A percentile compares a stretch with the other conserved stretches of the same genome.
Evolutionary conservation across 2,888 invertebrate genomes (phyloP).

Genomic region (Mayetiola destructor): DNA sequence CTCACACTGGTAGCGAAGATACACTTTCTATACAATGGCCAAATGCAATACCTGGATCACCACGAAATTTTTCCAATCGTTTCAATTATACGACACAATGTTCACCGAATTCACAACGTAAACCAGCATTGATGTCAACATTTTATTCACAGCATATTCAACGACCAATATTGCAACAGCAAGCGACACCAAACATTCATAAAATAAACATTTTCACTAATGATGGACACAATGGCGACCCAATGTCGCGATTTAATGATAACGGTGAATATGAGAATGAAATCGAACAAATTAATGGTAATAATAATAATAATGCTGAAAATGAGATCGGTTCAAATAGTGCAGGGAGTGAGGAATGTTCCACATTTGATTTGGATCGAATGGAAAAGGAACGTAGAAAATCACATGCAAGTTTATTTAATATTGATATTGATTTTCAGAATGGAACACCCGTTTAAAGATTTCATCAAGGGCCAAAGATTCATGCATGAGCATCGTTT

Average conservation of each 20-base stretch:
- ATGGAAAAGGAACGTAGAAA: constrained; percentile 33
- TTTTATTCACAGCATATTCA: constrained; percentile 4
- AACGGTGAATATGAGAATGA: background rate
- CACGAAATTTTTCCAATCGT: constrained; percentile 26
- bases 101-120: background rate
- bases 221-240: background rate
- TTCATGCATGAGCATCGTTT: too few species aligned
- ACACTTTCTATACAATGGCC: constrained; percentile 27
- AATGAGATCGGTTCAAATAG: background rate
- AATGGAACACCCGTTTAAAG: constrained; percentile 15
- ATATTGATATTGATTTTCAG: constrained; percentile 14
- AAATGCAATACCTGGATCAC: constrained; percentile 31
- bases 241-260: background rate
- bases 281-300: background rate
- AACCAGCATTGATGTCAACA: background rate
- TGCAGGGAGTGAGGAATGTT: constrained; percentile 16
- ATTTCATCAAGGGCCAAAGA: too few species aligned
- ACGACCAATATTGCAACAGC: background rate
- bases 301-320: too few species aligned
- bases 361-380: constrained; percentile 32
- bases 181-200: background rate
- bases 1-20: background rate
- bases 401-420: constrained; percentile 34
- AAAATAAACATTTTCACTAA: background rate
- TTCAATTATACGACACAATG: background rate